Evolutionary conservation across 2,113 vertebrate species (phyloP).

Genomic region (Pteronura brasiliensis): DNA sequence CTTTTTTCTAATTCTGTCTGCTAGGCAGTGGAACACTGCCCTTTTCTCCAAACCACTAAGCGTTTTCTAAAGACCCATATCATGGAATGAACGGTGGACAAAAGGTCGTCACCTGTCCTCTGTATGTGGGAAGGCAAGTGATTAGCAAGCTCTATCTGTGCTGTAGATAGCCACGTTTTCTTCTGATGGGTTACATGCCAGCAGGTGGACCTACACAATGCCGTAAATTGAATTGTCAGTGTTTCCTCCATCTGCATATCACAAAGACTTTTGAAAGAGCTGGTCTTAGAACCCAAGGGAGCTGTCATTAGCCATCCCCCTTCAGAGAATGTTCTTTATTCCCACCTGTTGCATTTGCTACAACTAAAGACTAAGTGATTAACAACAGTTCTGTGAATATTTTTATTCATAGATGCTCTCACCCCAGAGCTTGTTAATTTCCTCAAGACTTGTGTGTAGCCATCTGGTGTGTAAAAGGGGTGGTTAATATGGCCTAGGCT

Average conservation of each 20-base stretch:
- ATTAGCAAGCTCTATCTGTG: background rate
- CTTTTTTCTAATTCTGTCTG: background rate
- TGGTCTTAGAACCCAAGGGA: background rate
- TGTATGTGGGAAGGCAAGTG: background rate
- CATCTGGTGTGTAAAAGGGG: background rate
- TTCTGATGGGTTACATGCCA: background rate
- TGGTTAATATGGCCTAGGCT: background rate
- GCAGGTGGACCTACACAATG: background rate
- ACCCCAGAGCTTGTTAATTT: slow-evolving; percentile 1
- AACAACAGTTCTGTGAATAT: background rate
- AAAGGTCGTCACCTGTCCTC: background rate
- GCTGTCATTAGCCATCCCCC: background rate
- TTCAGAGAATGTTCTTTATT: background rate
- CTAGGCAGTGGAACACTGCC: background rate
- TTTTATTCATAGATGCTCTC: background rate
- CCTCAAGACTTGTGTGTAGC: background rate
- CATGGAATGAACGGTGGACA: background rate
- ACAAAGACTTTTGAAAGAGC: background rate
- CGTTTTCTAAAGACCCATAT: background rate
- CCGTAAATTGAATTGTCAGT: background rate
- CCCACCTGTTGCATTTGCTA: background rate
- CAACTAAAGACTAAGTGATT: background rate
- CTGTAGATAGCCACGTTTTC: background rate
- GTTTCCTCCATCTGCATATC: background rate
- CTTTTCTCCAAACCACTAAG: background rate